Percentiles rank a stretch among this genome's conserved stretches.
These are phyloP conservation scores for Craniophora ligustri DNA, from an alignment of 2,888 invertebrate genomes.

Conservation along the genomic window DNA sequence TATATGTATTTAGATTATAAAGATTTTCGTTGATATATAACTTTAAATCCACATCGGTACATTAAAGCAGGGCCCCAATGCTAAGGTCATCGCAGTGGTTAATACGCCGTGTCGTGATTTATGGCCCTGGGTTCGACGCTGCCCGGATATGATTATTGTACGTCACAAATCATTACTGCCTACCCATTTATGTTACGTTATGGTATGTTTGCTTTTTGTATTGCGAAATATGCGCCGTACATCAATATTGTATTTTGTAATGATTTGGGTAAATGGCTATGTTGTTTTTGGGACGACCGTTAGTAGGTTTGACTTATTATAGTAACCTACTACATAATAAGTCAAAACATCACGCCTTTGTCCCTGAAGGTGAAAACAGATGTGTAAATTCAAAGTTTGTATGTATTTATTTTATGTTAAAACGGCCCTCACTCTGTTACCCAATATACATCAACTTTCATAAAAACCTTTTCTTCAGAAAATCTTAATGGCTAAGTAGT, in stretches of 20 bases:
- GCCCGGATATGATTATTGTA: slow-evolving; percentile 54
- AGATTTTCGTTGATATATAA: slow-evolving; percentile 29
- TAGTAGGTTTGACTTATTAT: neutral
- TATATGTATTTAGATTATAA: too few species aligned
- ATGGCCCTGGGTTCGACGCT: slow-evolving; percentile 49
- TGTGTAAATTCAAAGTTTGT: too few species aligned
- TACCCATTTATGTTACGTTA: slow-evolving; percentile 48
- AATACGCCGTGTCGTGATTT: slow-evolving; percentile 60
- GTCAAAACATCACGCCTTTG: neutral
- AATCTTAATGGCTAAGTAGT: neutral
- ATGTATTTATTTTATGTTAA: too few species aligned
- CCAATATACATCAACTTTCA: too few species aligned
- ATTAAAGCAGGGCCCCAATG: slow-evolving; percentile 39
- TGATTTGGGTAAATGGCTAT: slow-evolving; percentile 22
- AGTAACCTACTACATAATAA: neutral
- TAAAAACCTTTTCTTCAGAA: neutral
- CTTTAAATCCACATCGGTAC: slow-evolving; percentile 28
- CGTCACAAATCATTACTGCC: slow-evolving; percentile 52
- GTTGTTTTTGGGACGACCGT: slow-evolving; percentile 1
- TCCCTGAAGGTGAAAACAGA: neutral
- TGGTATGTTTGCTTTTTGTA: slow-evolving; percentile 48
- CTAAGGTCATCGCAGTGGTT: slow-evolving; percentile 55
- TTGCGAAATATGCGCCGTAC: slow-evolving; percentile 45
- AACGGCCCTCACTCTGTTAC: too few species aligned
- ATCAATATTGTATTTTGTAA: slow-evolving; percentile 36